These are phyloP conservation scores for Hoplodrina blanda DNA, from an alignment of 2,888 invertebrate species.

Conservation along the genomic window DNA sequence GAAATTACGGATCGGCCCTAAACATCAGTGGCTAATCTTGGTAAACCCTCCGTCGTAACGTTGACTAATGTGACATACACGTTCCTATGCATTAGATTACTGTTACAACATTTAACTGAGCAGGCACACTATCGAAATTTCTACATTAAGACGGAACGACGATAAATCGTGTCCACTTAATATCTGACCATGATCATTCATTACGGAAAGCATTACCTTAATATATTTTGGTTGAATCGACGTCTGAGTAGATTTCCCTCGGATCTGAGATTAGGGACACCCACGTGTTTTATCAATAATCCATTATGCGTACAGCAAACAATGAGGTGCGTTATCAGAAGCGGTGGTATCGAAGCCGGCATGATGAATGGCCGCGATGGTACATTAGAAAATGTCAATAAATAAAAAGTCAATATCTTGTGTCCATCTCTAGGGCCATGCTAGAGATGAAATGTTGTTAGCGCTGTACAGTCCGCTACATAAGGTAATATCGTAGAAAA, in stretches of 20 bases:
- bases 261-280: slow-evolving; percentile 86
- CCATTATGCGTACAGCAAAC: slow-evolving; percentile 89
- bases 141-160: slow-evolving; percentile 80
- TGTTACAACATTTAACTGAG: slow-evolving; percentile 83
- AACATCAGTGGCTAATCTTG: slow-evolving; percentile 78
- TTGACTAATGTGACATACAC: slow-evolving; percentile 84
- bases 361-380: slow-evolving; percentile 85
- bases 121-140: slow-evolving; percentile 82
- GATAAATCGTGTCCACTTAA: slow-evolving; percentile 86
- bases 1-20: slow-evolving; percentile 75
- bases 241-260: slow-evolving; percentile 80
- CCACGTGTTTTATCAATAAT: slow-evolving; percentile 90
- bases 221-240: slow-evolving; percentile 81
- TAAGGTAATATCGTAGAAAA: slow-evolving; percentile 44
- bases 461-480: slow-evolving; percentile 46
- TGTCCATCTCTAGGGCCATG: slow-evolving; percentile 74
- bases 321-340: slow-evolving; percentile 87
- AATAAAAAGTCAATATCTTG: slow-evolving; percentile 88
- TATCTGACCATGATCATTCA: slow-evolving; percentile 85
- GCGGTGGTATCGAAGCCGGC: slow-evolving; percentile 77
- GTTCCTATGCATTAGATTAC: slow-evolving; percentile 77
- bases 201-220: slow-evolving; percentile 80
- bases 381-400: slow-evolving; percentile 90
- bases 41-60: slow-evolving; percentile 76
- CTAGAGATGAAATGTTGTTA: slow-evolving; percentile 72